Evolutionary conservation across 2,797 vertebrate genomes (phyloP).

Genomic region (Monodelphis domestica): DNA sequence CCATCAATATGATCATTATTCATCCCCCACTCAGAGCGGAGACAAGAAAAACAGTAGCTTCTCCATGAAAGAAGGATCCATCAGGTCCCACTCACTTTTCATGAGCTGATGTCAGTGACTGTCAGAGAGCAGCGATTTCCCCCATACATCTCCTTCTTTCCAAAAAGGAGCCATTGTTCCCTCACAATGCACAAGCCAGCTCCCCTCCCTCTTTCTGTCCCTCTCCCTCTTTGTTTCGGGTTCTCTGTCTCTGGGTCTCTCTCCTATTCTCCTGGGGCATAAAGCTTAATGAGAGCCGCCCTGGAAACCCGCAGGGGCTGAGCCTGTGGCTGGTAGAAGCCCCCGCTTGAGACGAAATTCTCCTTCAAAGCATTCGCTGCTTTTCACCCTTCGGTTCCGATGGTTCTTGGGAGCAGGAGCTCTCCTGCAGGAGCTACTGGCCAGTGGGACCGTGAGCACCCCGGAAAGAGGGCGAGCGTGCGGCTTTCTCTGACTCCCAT

Average conservation of each 20-base stretch:
- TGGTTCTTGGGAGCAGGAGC: background rate
- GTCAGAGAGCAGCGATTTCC: constrained; percentile 83
- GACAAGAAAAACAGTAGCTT: constrained; percentile 79
- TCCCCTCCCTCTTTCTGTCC: too few relatives aligned
- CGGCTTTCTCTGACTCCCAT: background rate
- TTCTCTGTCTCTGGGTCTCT: too few relatives aligned
- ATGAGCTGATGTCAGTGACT: constrained; percentile 82
- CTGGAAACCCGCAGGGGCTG: constrained; percentile 74
- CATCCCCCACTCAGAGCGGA: constrained; percentile 78
- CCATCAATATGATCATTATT: constrained; percentile 78
- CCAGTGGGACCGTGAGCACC: background rate
- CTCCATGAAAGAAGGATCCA: constrained; percentile 79
- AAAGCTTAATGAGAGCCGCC: constrained; percentile 83
- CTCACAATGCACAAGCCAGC: constrained; percentile 68
- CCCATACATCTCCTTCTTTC: constrained; percentile 80
- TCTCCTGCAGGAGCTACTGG: background rate
- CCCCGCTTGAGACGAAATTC: constrained; percentile 73
- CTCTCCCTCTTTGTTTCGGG: too few relatives aligned
- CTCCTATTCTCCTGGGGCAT: constrained; percentile 79
- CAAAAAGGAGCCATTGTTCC: constrained; percentile 81
- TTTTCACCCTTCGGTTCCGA: background rate
- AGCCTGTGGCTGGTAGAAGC: constrained; percentile 74
- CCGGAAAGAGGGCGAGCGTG: background rate
- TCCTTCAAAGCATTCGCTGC: constrained; percentile 70
- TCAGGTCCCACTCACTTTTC: constrained; percentile 82